Conservation (phyloP, 2,888 invertebrate genomes). For the Drosophila subquinaria region DNA sequence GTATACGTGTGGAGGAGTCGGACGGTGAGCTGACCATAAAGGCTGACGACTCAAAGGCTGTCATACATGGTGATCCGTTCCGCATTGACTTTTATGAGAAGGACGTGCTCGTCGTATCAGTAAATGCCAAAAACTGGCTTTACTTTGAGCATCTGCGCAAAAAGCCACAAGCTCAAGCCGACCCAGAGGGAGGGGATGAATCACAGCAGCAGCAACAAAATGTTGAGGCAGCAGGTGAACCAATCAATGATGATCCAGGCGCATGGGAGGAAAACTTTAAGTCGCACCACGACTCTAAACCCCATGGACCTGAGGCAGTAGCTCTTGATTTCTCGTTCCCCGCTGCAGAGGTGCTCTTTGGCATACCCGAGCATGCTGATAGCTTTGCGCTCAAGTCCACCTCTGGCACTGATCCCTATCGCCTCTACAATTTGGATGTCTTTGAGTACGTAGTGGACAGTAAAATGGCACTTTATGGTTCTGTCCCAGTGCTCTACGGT, state of each 20-base stretch:
- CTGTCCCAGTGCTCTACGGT: slow-evolving; percentile 96
- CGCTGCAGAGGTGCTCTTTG: slow-evolving; percentile 96
- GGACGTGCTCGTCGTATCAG: slow-evolving; percentile 90
- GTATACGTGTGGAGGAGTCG: slow-evolving; percentile 87
- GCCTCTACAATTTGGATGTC: slow-evolving; percentile 98
- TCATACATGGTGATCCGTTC: slow-evolving; percentile 92
- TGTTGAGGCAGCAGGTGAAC: slow-evolving; percentile 38
- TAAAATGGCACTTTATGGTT: slow-evolving; percentile 98
- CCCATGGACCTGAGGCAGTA: slow-evolving; percentile 96
- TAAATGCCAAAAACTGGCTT: slow-evolving; percentile 96
- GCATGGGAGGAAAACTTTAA: slow-evolving; percentile 98
- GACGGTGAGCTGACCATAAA: slow-evolving; percentile 87
- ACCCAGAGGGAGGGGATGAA: slow-evolving; percentile 30
- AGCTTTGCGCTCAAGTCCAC: slow-evolving; percentile 94
- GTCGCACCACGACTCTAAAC: slow-evolving; percentile 96
- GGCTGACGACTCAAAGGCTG: slow-evolving; percentile 88
- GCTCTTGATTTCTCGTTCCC: slow-evolving; percentile 97
- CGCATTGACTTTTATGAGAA: slow-evolving; percentile 92
- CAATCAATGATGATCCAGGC: slow-evolving; percentile 89
- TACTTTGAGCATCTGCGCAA: slow-evolving; percentile 94
- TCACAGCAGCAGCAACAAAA: slow-evolving; percentile 51
- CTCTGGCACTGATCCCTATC: slow-evolving; percentile 94
- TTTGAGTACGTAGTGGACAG: slow-evolving; percentile 98
- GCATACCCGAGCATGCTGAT: slow-evolving; percentile 99
- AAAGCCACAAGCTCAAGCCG: slow-evolving; percentile 85